Evolutionary conservation across 92 coral and sea anemone species (phyloP).

Genomic region (Palythoa caribaeorum): DNA sequence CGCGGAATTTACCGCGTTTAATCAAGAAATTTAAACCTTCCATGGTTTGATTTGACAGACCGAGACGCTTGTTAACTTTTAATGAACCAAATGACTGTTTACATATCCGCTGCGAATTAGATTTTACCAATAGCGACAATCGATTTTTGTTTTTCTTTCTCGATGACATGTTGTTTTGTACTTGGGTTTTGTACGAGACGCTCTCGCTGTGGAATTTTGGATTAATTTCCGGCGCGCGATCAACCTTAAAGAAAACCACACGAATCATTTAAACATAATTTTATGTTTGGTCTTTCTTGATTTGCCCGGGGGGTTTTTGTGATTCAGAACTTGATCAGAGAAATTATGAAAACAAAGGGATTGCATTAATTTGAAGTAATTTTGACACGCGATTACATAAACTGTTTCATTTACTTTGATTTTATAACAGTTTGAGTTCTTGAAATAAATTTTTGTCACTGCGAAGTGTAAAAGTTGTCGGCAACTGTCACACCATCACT

Average conservation of each 20-base stretch:
- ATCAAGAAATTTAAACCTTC: slow-evolving; percentile 13
- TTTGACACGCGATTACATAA: slow-evolving; percentile 25
- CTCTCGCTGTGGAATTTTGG: slow-evolving; percentile 18
- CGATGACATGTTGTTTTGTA: slow-evolving; percentile 7
- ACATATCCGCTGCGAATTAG: slow-evolving; percentile 4
- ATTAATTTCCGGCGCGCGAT: slow-evolving; percentile 41
- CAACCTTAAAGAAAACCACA: background rate
- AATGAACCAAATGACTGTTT: slow-evolving; percentile 27
- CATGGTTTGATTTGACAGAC: slow-evolving; percentile 9
- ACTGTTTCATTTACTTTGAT: background rate
- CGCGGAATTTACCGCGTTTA: background rate
- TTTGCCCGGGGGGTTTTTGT: background rate
- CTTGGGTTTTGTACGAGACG: background rate
- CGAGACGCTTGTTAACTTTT: slow-evolving; percentile 30
- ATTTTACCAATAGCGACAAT: background rate
- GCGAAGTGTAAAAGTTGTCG: background rate
- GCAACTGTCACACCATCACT: background rate
- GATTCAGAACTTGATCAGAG: background rate
- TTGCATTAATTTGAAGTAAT: background rate
- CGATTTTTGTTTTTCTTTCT: background rate
- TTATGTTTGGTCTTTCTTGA: background rate
- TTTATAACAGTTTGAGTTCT: background rate
- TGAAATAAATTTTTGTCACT: background rate
- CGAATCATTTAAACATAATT: background rate
- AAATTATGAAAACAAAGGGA: background rate